Conservation (phyloP, 2,113 vertebrate genomes). For the Hippocampus abdominalis region DNA sequence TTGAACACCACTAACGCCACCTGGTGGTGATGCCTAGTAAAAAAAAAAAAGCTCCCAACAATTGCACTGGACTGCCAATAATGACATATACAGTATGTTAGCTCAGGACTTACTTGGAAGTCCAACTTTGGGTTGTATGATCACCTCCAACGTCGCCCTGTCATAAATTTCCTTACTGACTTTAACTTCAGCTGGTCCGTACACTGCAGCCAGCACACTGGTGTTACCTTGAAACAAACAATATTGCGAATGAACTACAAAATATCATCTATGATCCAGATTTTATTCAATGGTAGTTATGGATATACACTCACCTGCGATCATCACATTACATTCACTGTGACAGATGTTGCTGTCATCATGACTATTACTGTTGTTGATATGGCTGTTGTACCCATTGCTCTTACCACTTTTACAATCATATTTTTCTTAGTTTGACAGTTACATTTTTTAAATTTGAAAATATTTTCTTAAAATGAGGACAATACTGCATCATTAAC, state of each 20-base stretch:
- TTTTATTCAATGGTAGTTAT: background rate
- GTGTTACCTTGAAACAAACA: slow-evolving; percentile 77
- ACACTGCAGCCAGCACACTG: slow-evolving; percentile 82
- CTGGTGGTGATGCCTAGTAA: slow-evolving; percentile 27
- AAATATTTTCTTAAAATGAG: background rate
- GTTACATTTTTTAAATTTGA: no score
- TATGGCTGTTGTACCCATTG: background rate
- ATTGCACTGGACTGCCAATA: background rate
- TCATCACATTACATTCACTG: background rate
- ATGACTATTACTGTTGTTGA: no score
- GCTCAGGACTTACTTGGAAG: slow-evolving; percentile 74
- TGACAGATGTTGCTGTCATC: background rate
- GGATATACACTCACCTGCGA: background rate
- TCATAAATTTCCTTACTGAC: slow-evolving; percentile 88
- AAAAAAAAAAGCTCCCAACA: background rate
- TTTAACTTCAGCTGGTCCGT: slow-evolving; percentile 88
- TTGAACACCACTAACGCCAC: slow-evolving; percentile 12
- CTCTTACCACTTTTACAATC: background rate
- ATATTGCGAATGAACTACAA: background rate
- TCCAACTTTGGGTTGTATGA: slow-evolving; percentile 86
- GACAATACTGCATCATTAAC: background rate
- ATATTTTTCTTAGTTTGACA: no score
- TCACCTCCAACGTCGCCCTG: slow-evolving; percentile 83
- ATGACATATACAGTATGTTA: background rate
- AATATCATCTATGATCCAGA: background rate